phyloP scores from a whole-genome alignment of 37 sponge, comb jelly and placozoan genomes.

The Hexactinellida sp. region DNA sequence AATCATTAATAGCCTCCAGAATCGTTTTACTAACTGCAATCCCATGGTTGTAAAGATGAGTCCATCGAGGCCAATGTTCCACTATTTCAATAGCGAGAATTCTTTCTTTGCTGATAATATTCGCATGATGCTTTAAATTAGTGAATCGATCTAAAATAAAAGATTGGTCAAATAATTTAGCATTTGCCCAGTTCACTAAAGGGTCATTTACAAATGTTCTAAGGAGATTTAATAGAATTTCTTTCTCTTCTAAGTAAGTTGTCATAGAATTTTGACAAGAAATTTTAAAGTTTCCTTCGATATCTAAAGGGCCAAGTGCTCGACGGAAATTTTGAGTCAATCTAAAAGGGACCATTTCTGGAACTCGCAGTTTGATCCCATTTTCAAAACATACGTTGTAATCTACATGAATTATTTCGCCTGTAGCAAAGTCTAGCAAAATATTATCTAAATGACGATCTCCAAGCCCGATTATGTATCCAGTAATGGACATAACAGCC shows the following conservation, averaged over 20 bases:
- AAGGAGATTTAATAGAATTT: constrained; percentile 78
- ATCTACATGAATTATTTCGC: constrained; percentile 95
- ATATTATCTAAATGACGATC: constrained; percentile 99
- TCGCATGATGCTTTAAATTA: no score
- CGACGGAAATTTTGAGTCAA: constrained; percentile 85
- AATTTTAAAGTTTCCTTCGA: constrained; percentile 74
- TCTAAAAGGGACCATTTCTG: constrained; percentile 93
- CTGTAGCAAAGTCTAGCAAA: constrained; percentile 76
- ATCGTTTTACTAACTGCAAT: no score
- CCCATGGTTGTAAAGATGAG: no score
- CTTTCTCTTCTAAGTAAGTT: constrained; percentile 67
- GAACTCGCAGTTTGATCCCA: constrained; percentile 78
- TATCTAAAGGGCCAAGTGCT: constrained; percentile 88
- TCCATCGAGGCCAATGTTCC: no score
- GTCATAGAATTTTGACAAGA: constrained; percentile 84
- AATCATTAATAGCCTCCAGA: no score
- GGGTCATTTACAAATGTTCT: constrained; percentile 97
- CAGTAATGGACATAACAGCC: constrained; percentile 98
- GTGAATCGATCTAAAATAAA: neutral
- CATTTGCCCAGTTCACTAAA: constrained; percentile 90
- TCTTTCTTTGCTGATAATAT: no score
- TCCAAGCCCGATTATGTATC: constrained; percentile 96
- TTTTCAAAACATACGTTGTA: constrained; percentile 99
- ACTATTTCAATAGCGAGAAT: no score
- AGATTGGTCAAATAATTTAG: neutral